phyloP scores from a whole-genome alignment of 1,140 invertebrate genomes.

The Choristoneura fumiferana region DNA sequence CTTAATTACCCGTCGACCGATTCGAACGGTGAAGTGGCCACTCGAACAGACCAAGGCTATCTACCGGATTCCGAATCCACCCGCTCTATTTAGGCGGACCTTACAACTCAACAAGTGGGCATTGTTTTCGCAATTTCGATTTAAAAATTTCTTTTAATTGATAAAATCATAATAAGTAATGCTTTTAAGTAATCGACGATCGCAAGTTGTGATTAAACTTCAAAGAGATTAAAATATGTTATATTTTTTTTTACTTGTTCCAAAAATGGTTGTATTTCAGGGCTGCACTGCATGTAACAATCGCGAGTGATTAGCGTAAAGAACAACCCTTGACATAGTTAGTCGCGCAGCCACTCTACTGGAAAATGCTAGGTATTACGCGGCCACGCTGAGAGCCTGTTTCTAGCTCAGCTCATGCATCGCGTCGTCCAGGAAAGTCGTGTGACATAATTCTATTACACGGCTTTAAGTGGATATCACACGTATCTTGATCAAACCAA shows the following conservation, averaged over 20 bases:
- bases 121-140: constrained; percentile 55
- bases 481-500: no score
- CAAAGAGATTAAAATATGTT: no score
- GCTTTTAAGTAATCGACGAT: no score
- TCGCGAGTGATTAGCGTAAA: constrained; percentile 63
- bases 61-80: constrained; percentile 67
- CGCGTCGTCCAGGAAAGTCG: not conserved
- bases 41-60: constrained; percentile 66
- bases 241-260: not conserved
- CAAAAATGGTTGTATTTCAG: constrained; percentile 47
- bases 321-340: constrained; percentile 70
- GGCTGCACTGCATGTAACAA: constrained; percentile 51
- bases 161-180: no score
- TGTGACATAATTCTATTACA: no score
- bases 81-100: constrained; percentile 64
- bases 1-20: constrained; percentile 60
- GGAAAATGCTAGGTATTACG: constrained; percentile 64
- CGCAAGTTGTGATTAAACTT: no score
- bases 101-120: constrained; percentile 17
- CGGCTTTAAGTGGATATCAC: no score
- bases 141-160: constrained; percentile 7
- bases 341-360: constrained; percentile 57
- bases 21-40: constrained; percentile 72
- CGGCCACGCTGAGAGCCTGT: constrained; percentile 30
- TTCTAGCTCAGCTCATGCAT: not conserved